phyloP scores from a whole-genome alignment of 2,113 vertebrate species.

The Grantiella picta region DNA sequence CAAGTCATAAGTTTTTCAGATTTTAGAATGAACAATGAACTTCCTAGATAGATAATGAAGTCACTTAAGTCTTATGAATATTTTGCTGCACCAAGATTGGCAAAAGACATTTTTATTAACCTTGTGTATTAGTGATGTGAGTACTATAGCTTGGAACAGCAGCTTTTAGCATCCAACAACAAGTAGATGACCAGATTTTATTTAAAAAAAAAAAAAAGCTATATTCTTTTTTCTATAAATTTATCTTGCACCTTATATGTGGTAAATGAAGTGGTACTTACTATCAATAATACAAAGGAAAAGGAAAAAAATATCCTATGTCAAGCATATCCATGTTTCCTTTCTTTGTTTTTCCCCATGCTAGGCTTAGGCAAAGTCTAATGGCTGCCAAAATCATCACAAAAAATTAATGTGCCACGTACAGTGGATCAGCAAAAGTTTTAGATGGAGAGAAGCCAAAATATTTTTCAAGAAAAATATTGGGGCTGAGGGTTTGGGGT shows the following conservation, averaged over 20 bases:
- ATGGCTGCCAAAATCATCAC: constrained; percentile 25
- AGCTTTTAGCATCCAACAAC: not conserved
- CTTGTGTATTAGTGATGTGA: not conserved
- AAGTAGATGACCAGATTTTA: not conserved
- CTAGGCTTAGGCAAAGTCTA: not conserved
- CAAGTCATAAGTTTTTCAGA: not conserved
- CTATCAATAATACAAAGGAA: not conserved
- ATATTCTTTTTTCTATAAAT: not conserved
- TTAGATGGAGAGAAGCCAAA: constrained; percentile 50
- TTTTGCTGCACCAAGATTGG: not conserved
- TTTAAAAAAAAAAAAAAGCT: not conserved
- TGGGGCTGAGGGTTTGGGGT: not conserved
- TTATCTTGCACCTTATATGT: not conserved
- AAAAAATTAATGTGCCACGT: not conserved
- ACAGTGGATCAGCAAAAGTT: constrained; percentile 3
- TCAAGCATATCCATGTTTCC: not conserved
- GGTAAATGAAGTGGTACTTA: not conserved
- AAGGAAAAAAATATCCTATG: not conserved
- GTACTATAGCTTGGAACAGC: not conserved
- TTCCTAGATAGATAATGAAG: not conserved
- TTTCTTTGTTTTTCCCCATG: not conserved
- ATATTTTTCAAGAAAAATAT: constrained; percentile 29
- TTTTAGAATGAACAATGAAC: not conserved
- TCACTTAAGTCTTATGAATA: not conserved
- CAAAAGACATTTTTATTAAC: not conserved